phyloP scores from a whole-genome alignment of 2,888 invertebrate species.

The Synanthedon vespiformis region DNA sequence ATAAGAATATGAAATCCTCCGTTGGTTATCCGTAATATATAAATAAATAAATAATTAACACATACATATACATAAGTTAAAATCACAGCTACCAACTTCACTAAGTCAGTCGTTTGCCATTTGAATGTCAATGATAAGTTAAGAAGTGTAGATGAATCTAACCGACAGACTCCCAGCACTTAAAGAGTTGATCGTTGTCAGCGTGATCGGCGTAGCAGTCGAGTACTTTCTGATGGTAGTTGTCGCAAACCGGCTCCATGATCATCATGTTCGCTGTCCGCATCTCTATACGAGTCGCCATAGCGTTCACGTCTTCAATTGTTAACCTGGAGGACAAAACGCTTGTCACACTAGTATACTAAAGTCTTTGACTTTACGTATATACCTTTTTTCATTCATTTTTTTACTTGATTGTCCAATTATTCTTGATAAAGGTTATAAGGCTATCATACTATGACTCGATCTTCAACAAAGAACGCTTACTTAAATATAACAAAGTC shows the following conservation, averaged over 20 bases:
- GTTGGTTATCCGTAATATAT: too few species aligned
- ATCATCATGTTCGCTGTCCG: conserved; percentile 44
- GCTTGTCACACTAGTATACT: too few species aligned
- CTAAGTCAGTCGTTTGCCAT: neutral
- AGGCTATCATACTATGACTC: too few species aligned
- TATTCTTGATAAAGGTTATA: too few species aligned
- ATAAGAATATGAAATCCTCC: too few species aligned
- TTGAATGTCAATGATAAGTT: neutral
- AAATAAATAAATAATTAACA: too few species aligned
- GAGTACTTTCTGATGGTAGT: conserved; percentile 33
- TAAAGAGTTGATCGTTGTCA: conserved; percentile 20
- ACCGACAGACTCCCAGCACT: conserved; percentile 49
- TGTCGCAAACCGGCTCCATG: conserved; percentile 43
- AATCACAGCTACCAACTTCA: neutral
- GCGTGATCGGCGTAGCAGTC: conserved; percentile 34
- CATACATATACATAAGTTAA: too few species aligned
- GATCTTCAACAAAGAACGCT: too few species aligned
- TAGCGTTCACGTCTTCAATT: conserved; percentile 34
- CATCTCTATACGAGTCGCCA: conserved; percentile 39
- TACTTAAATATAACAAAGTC: too few species aligned
- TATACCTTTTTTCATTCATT: too few species aligned
- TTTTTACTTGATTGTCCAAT: too few species aligned
- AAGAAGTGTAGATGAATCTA: conserved; percentile 5
- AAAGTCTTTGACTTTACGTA: too few species aligned
- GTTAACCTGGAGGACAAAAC: conserved; percentile 31